A percentile compares a stretch with the other conserved stretches of the same genome.
Conservation (phyloP, 2,113 vertebrate species). For the Lagopus leucura region DNA sequence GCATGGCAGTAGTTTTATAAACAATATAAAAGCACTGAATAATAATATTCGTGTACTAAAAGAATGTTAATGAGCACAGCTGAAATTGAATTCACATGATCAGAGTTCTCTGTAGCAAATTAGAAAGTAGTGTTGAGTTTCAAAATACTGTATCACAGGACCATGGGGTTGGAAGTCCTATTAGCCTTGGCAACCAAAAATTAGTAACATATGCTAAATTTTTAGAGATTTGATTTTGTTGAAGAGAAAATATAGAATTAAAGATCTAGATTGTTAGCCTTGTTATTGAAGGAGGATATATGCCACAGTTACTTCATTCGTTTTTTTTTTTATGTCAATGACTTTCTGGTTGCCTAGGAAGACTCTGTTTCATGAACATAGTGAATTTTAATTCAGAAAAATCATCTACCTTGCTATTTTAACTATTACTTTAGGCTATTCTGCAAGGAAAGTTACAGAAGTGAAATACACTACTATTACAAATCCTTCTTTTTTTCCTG, state of each 20-base stretch:
- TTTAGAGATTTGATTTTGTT: background rate
- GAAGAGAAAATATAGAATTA: background rate
- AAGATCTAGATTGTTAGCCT: background rate
- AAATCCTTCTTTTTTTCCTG: background rate
- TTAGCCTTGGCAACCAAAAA: background rate
- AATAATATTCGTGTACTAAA: constrained; percentile 29
- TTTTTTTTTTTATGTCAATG: background rate
- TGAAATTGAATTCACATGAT: constrained; percentile 48
- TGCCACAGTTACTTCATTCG: background rate
- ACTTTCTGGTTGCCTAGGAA: background rate
- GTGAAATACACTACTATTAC: background rate
- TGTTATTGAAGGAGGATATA: background rate
- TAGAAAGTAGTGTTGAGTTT: background rate
- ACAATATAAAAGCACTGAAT: constrained; percentile 37
- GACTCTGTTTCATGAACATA: background rate
- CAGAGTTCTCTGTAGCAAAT: constrained; percentile 13
- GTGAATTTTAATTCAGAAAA: background rate
- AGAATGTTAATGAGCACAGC: constrained; percentile 45
- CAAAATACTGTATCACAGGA: background rate
- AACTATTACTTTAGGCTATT: background rate
- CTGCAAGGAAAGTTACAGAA: background rate
- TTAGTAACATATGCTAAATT: background rate
- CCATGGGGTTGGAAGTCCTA: background rate
- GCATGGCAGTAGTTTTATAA: constrained; percentile 24
- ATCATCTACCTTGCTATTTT: background rate